Conservation (phyloP, 2,797 vertebrate genomes). For the Cyprinella venusta region DNA sequence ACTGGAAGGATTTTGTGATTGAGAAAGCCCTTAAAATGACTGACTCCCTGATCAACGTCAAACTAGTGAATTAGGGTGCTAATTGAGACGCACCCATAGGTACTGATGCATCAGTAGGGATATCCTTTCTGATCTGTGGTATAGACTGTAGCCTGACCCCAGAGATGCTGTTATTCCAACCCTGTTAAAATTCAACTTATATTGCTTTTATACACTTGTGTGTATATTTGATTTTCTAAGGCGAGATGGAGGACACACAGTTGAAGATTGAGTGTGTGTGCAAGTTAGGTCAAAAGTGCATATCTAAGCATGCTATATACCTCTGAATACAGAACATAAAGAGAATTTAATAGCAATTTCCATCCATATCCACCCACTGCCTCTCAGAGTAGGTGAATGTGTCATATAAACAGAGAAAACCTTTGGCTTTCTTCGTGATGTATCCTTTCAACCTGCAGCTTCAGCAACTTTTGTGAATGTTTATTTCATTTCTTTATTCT, state of each 20-base stretch:
- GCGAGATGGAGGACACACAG: neutral
- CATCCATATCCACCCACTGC: slow-evolving; percentile 29
- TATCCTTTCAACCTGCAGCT: slow-evolving; percentile 1
- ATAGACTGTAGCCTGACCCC: neutral
- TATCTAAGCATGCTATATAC: slow-evolving; percentile 1
- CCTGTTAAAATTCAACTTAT: slow-evolving; percentile 13
- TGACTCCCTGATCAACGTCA: neutral
- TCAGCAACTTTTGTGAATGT: neutral
- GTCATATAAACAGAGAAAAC: slow-evolving; percentile 13
- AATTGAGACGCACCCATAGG: neutral
- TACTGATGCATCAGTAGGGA: neutral
- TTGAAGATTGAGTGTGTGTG: neutral
- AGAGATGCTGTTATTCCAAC: slow-evolving; percentile 1
- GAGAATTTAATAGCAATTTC: neutral
- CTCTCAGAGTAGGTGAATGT: slow-evolving; percentile 1
- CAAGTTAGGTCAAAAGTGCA: slow-evolving; percentile 15
- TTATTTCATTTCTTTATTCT: slow-evolving; percentile 8
- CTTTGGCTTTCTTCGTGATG: slow-evolving; percentile 1
- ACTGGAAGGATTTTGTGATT: neutral
- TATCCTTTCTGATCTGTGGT: slow-evolving; percentile 11
- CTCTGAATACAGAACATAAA: slow-evolving; percentile 11
- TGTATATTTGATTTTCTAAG: slow-evolving; percentile 12
- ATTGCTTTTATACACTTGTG: slow-evolving; percentile 16
- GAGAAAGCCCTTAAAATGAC: neutral
- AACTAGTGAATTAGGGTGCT: neutral